Evolutionary conservation across 1,140 invertebrate species (phyloP).

Genomic region (Vanessa atalanta): DNA sequence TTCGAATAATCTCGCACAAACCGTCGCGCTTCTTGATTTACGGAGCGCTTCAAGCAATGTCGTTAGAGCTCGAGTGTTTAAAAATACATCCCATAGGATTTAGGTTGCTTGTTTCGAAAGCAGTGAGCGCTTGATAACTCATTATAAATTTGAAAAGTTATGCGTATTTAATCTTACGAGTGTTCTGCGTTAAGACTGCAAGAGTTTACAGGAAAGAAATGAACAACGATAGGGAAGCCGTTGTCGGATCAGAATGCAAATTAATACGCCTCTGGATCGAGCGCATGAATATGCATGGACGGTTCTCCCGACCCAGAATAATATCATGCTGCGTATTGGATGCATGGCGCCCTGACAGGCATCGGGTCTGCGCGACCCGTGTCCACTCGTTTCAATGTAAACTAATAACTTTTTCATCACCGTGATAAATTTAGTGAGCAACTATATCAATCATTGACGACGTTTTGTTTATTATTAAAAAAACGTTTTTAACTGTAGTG

Average conservation of each 20-base stretch:
- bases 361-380: slow-evolving; percentile 19
- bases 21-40: slow-evolving; percentile 31
- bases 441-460: slow-evolving; percentile 6
- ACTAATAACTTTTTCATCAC: slow-evolving; percentile 27
- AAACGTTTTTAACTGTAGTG: no score
- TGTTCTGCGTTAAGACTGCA: slow-evolving; percentile 11
- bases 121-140: not conserved
- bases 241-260: slow-evolving; percentile 73
- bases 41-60: slow-evolving; percentile 32
- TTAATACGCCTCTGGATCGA: slow-evolving; percentile 72
- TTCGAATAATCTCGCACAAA: slow-evolving; percentile 19
- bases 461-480: not conserved
- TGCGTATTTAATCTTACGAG: not conserved
- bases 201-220: slow-evolving; percentile 57
- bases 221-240: slow-evolving; percentile 59
- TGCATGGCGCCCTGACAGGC: slow-evolving; percentile 29
- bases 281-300: slow-evolving; percentile 75
- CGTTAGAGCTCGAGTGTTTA: slow-evolving; percentile 26
- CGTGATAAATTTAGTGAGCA: not conserved
- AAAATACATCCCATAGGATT: slow-evolving; percentile 28
- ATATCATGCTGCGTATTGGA: slow-evolving; percentile 52
- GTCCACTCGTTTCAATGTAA: slow-evolving; percentile 28
- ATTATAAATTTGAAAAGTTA: not conserved
- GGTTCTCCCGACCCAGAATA: slow-evolving; percentile 57
- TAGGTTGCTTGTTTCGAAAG: slow-evolving; percentile 15